These are phyloP conservation scores for Hipparchia sbordonii DNA, from an alignment of 2,888 invertebrate genomes.

Conservation along the genomic window DNA sequence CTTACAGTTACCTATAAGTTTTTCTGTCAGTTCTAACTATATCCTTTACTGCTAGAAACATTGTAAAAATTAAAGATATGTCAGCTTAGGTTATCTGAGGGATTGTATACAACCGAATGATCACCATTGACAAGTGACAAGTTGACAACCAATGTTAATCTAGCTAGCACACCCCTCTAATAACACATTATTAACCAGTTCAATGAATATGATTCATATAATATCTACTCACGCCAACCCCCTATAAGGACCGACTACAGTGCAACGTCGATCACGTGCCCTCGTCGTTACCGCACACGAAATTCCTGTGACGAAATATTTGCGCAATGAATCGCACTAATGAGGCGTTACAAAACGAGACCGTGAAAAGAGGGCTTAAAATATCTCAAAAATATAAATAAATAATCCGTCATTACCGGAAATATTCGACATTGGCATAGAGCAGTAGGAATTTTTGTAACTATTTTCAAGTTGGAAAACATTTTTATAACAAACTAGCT, in stretches of 20 bases:
- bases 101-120: too few relatives aligned
- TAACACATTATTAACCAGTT: slow-evolving; percentile 52
- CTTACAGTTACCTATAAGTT: too few relatives aligned
- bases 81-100: too few relatives aligned
- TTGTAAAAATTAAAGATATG: too few relatives aligned
- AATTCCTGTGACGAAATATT: slow-evolving; percentile 25
- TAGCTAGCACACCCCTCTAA: slow-evolving; percentile 41
- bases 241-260: slow-evolving; percentile 20
- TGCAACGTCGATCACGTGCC: slow-evolving; percentile 35
- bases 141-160: not conserved
- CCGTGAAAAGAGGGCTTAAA: slow-evolving; percentile 13
- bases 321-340: slow-evolving; percentile 28
- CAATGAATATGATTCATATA: slow-evolving; percentile 61
- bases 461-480: not conserved
- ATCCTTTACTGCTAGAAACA: too few relatives aligned
- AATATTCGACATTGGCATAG: slow-evolving; percentile 11
- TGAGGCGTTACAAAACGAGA: slow-evolving; percentile 17
- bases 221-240: slow-evolving; percentile 39
- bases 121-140: too few relatives aligned
- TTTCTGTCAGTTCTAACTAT: too few relatives aligned
- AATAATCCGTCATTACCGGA: not conserved
- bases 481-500: too few relatives aligned
- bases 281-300: slow-evolving; percentile 10
- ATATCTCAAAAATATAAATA: not conserved
- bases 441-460: slow-evolving; percentile 5